Conservation (phyloP, 1,140 invertebrate genomes). For the Macrobrachium rosenbergii region DNA sequence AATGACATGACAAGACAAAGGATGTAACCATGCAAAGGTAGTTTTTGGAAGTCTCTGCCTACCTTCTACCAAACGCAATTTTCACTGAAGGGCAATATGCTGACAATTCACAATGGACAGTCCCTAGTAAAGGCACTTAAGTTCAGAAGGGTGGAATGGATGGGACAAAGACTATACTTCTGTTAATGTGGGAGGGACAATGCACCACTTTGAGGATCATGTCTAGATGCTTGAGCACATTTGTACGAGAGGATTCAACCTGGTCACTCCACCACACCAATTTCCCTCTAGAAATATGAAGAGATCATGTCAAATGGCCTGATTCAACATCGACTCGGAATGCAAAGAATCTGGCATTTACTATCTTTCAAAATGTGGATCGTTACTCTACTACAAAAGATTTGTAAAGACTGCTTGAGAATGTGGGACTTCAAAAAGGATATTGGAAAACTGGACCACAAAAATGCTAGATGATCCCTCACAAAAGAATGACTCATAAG, state of each 20-base stretch:
- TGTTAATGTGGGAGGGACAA: constrained; percentile 19
- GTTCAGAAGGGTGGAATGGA: constrained; percentile 27
- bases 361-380: constrained; percentile 1
- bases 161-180: constrained; percentile 34
- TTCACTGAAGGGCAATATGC: constrained; percentile 25
- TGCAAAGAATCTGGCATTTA: too few species aligned
- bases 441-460: too few species aligned
- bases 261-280: constrained; percentile 55
- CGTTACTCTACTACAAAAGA: background rate
- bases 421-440: too few species aligned
- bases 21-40: constrained; percentile 7
- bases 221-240: constrained; percentile 47
- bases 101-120: constrained; percentile 14
- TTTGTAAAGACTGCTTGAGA: too few species aligned
- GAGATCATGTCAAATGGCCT: constrained; percentile 29
- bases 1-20: constrained; percentile 1
- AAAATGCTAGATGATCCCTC: too few species aligned
- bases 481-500: too few species aligned
- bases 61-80: constrained; percentile 11
- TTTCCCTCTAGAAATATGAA: constrained; percentile 50
- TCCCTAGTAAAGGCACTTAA: constrained; percentile 37
- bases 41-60: constrained; percentile 27
- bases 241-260: constrained; percentile 47
- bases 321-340: background rate
- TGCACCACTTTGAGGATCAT: constrained; percentile 5